phyloP scores from a whole-genome alignment of 2,113 vertebrate genomes.

The Noturus placidus region DNA sequence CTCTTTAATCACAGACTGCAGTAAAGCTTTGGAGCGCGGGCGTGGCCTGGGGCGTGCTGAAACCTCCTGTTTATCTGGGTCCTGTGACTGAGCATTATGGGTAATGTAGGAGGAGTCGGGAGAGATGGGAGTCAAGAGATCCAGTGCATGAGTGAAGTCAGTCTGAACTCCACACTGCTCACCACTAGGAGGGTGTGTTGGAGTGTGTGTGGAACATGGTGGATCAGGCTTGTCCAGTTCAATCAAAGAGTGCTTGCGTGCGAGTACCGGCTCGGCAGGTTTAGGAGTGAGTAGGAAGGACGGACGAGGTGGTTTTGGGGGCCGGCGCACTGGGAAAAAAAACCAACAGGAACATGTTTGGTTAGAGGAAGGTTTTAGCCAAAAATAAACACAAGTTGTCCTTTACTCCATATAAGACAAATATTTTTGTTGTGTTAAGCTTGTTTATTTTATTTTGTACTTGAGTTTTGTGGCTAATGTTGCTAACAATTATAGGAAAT shows the following conservation, averaged over 20 bases:
- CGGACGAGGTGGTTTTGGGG: constrained; percentile 79
- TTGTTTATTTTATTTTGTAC: not conserved
- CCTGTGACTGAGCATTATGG: not conserved
- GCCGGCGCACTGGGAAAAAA: constrained; percentile 62
- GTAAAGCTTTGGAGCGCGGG: constrained; percentile 79
- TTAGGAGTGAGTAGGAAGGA: constrained; percentile 56
- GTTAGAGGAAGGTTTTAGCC: not conserved
- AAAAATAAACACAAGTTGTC: not conserved
- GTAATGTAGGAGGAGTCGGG: not conserved
- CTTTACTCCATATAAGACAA: not conserved
- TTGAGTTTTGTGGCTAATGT: not conserved
- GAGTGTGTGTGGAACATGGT: constrained; percentile 58
- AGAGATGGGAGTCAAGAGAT: constrained; percentile 10
- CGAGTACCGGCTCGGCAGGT: constrained; percentile 26
- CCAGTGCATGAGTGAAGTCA: not conserved
- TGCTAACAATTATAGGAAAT: not conserved
- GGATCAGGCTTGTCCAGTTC: constrained; percentile 7
- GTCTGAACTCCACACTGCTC: constrained; percentile 45
- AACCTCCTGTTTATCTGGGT: not conserved
- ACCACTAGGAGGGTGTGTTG: constrained; percentile 59
- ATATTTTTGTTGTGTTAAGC: not conserved
- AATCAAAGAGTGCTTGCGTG: not conserved
- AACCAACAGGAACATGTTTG: not conserved
- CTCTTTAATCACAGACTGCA: constrained; percentile 64
- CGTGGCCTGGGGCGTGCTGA: constrained; percentile 80